Percentiles rank a stretch among this genome's conserved stretches.
Evolutionary conservation across 2,113 vertebrate species (phyloP).

Genomic region (human (Homo sapiens)): DNA sequence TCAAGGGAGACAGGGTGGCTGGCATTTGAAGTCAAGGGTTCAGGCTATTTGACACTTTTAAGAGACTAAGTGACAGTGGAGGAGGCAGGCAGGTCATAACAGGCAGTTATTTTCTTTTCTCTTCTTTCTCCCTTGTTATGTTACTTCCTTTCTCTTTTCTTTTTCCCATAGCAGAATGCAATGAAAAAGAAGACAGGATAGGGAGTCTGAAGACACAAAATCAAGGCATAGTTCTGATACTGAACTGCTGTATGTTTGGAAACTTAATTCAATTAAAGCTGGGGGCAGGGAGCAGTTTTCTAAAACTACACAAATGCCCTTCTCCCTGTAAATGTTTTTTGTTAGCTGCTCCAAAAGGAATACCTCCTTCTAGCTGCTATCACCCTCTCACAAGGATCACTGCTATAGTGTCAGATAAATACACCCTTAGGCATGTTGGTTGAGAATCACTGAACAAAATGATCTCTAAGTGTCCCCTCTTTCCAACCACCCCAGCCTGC

Average conservation of each 20-base stretch:
- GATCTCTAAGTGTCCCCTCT: neutral
- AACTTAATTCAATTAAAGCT: constrained; percentile 2
- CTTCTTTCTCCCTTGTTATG: neutral
- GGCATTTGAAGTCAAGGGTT: neutral
- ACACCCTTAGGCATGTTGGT: neutral
- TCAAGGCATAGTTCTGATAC: neutral
- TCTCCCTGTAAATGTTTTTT: neutral
- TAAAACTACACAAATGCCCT: neutral
- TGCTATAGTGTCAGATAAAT: neutral
- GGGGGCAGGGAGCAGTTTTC: neutral
- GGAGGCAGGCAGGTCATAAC: neutral
- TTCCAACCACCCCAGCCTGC: neutral
- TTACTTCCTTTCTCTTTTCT: neutral
- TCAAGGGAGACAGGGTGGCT: neutral
- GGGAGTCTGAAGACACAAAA: neutral
- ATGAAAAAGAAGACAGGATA: neutral
- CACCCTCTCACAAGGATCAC: neutral
- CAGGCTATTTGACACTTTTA: constrained; percentile 9
- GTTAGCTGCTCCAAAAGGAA: neutral
- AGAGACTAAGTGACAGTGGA: neutral
- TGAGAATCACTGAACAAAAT: constrained; percentile 17
- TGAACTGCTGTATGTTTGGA: neutral
- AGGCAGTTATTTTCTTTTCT: neutral
- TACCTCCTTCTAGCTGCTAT: neutral
- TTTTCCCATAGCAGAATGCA: neutral